phyloP scores from a whole-genome alignment of 2,113 vertebrate genomes.

The Fukomys damarensis region DNA sequence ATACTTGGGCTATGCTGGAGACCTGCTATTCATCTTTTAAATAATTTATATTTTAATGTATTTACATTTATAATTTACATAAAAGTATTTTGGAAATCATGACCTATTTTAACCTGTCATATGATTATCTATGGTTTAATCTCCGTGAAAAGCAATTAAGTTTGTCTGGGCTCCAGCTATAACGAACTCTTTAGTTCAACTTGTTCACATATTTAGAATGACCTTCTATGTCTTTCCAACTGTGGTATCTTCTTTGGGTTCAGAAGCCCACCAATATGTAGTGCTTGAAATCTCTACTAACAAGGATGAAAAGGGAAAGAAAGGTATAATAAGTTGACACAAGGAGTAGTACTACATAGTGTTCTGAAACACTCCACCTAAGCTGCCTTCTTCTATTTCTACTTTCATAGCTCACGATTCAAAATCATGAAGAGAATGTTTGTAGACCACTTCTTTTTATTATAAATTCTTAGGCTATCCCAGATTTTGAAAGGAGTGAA shows the following conservation, averaged over 20 bases:
- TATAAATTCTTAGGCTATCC: neutral
- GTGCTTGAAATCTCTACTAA: neutral
- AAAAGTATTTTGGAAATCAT: conserved; percentile 41
- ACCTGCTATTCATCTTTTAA: conserved; percentile 35
- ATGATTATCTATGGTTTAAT: conserved; percentile 43
- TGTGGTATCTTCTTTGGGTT: neutral
- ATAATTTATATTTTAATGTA: conserved; percentile 30
- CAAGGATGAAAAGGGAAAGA: neutral
- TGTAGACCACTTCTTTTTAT: neutral
- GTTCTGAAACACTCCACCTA: neutral
- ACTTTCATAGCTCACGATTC: neutral
- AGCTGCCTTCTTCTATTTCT: neutral
- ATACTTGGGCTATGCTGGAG: neutral
- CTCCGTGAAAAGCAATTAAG: conserved; percentile 46
- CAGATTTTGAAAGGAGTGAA: neutral
- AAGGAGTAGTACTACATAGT: neutral
- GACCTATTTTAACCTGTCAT: conserved; percentile 9
- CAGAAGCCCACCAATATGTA: neutral
- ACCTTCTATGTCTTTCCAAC: neutral
- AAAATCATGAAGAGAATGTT: neutral
- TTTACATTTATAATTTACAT: conserved; percentile 41
- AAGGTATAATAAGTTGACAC: neutral
- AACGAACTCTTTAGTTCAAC: conserved; percentile 14
- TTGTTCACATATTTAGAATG: conserved; percentile 38
- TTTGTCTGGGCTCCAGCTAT: neutral